A percentile compares a stretch with the other conserved stretches of the same genome.
Conservation (phyloP, 2,888 invertebrate species). For the Panzeria rudis region DNA sequence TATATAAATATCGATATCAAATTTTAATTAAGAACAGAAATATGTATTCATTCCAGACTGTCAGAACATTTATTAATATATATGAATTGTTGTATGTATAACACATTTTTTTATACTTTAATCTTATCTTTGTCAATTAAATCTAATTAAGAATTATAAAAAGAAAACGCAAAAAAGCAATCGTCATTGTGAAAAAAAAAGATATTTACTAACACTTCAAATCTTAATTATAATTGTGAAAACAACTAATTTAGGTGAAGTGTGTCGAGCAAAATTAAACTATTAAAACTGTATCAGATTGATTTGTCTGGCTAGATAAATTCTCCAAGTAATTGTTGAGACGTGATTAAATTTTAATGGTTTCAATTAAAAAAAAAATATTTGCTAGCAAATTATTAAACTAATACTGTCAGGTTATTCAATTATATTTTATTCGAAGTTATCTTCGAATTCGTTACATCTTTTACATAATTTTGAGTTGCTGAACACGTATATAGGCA, state of each 20-base stretch:
- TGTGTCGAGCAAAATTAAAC: background rate
- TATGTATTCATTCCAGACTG: background rate
- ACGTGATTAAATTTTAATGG: no score
- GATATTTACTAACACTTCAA: background rate
- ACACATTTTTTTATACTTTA: conserved; percentile 3
- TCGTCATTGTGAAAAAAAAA: background rate
- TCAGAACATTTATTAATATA: background rate
- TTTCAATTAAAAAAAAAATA: no score
- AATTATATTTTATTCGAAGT: no score
- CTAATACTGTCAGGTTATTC: no score
- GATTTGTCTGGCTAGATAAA: no score
- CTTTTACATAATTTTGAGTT: no score
- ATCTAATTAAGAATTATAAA: conserved; percentile 23
- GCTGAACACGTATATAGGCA: no score
- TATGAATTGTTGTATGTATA: background rate
- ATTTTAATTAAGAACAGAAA: background rate
- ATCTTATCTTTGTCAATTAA: conserved; percentile 22
- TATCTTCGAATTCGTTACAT: no score
- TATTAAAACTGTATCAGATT: background rate
- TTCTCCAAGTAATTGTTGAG: no score
- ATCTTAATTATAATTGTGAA: background rate
- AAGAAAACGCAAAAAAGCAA: background rate
- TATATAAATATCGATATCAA: background rate
- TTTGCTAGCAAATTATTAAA: no score
- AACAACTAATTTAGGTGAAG: background rate